These are phyloP conservation scores for Caenorhabditis imperialis DNA, from an alignment of 2,888 invertebrate genomes.

Conservation along the genomic window DNA sequence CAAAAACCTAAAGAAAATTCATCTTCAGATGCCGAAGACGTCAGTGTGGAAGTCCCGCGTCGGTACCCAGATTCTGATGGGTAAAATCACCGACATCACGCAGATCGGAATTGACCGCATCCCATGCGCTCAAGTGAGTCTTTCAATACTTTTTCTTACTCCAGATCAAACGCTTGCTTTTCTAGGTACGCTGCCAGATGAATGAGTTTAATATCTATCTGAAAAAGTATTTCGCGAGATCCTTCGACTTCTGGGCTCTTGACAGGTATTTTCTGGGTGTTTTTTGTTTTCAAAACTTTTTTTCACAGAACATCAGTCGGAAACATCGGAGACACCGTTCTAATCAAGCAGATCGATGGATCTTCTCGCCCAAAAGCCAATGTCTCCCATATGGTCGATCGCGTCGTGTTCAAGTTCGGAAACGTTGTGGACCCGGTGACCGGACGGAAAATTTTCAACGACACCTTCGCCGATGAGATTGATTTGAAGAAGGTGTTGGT, in stretches of 20 bases:
- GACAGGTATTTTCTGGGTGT: slow-evolving; percentile 63
- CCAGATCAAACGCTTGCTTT: background rate
- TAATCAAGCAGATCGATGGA: slow-evolving; percentile 68
- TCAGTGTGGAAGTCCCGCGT: slow-evolving; percentile 64
- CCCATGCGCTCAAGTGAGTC: slow-evolving; percentile 68
- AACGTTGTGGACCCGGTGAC: slow-evolving; percentile 74
- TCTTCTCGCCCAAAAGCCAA: slow-evolving; percentile 66
- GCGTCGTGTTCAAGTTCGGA: slow-evolving; percentile 71
- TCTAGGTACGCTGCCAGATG: slow-evolving; percentile 70
- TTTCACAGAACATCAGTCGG: slow-evolving; percentile 53
- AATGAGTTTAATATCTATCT: slow-evolving; percentile 75
- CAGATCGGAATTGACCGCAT: slow-evolving; percentile 72
- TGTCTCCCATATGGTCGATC: slow-evolving; percentile 68
- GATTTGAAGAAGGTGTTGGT: slow-evolving; percentile 67
- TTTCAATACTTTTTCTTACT: background rate
- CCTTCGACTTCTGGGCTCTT: slow-evolving; percentile 75
- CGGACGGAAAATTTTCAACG: slow-evolving; percentile 68
- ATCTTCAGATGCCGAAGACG: slow-evolving; percentile 59
- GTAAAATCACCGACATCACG: slow-evolving; percentile 70
- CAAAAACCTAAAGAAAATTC: background rate
- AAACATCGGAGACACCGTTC: slow-evolving; percentile 71
- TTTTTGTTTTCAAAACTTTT: background rate
- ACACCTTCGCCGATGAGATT: slow-evolving; percentile 68
- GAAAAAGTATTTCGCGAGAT: slow-evolving; percentile 73
- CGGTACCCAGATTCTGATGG: slow-evolving; percentile 69